Evolutionary conservation across 2,113 vertebrate genomes (phyloP), one percentile per base, ranked within the genome.

Genomic region (Datnioides undecimradiatus): DNA sequence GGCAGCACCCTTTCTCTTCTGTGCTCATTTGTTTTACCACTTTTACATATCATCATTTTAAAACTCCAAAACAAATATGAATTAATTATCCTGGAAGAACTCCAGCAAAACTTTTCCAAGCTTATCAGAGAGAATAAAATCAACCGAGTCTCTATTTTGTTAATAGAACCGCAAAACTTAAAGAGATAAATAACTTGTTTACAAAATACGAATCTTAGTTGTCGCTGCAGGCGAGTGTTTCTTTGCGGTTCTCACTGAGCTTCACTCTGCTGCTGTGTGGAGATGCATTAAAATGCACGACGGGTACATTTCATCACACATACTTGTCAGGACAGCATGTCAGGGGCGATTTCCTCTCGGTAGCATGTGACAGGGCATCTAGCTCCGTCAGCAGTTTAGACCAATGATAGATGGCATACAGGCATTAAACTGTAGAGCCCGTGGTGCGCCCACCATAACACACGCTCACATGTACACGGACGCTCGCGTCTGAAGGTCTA

Each of bases 251-350:
- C 51, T 48, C 60, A 40, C 31, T 23, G 21, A 79, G 64, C 40
- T 23, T 3, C 46, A 10, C 29, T 73, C 38, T 62, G 64, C 78
- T 40, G 73, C 64, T 41, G 54, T 72, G 65, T 25, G 17, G 72
- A 73, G 80, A 79, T 25, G 73, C 60, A 77, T 83, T 80, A 78
- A 83, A 86, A 87, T 71, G 67, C 84, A 87, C 73, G 69, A n/a
- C 40, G 66, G 75, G 73, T 76, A 73, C 75, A 85, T 82, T 91
- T 86, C 86, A 87, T 84, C 81, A 84, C 78, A 86, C 82, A 81
- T 41, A 78, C 84, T 76, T 86, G 76, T 87, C 87, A 91, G 85
- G 88, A 63, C 73, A 76, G 58, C 80, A 59, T 83, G 87, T 89
- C 84, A 79, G 76, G 46, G 75, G 52, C 67, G 74, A 72, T 84